Base-by-base conservation (phyloP, 2,113 vertebrate genomes). In the Cephalopterus ornatus region DNA sequence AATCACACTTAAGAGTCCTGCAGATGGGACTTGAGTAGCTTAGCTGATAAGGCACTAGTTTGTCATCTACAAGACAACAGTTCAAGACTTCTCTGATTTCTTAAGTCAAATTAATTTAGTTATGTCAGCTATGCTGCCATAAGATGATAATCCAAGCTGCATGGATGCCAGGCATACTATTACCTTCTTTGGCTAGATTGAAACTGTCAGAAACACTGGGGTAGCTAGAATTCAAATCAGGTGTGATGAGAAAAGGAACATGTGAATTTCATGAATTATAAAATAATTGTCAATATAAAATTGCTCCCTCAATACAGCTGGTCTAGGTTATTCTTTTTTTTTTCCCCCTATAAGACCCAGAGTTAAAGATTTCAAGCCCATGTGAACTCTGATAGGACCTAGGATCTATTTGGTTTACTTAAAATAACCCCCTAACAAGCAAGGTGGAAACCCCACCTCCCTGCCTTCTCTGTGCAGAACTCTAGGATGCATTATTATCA, bases 81-180 rank as follows among this genome's bases (percentile, higher is more conserved):
- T 97, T 97, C 96, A 97, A 97, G 95, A 95, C 97, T 97, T 96
- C 88, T 96, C 92, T 96, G 95, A 94, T 97, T 98, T 91, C 96
- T 97, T 97, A 97, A 97, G 97, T 98, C 95, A 97, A 98, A 98
- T 98, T 98, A 98, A 98, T 98, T 98, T 97, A 98, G 93, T 97
- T 97, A 96, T 97, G 96, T 98, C 97, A 97, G 85, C 96, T 96
- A 96, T 97, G 96, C 93, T 97, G 96, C 96, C 97, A 93, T 97
- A 97, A 97, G 90, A 96, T 97, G 97, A 98, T 98, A 98, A 98
- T 98, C 63, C 92, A 85, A 93, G 91, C 89, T 86, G 83, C 83
- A 80, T 80, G 96, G 92, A 98, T 97, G 86, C 97, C 96, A 88
- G 68, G 30, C 97, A 98, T 97, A 95, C 73, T 97, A 98, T 94